These are phyloP conservation scores for Acanthurus tractus DNA, from an alignment of 2,797 vertebrate genomes.

Conservation along the genomic window DNA sequence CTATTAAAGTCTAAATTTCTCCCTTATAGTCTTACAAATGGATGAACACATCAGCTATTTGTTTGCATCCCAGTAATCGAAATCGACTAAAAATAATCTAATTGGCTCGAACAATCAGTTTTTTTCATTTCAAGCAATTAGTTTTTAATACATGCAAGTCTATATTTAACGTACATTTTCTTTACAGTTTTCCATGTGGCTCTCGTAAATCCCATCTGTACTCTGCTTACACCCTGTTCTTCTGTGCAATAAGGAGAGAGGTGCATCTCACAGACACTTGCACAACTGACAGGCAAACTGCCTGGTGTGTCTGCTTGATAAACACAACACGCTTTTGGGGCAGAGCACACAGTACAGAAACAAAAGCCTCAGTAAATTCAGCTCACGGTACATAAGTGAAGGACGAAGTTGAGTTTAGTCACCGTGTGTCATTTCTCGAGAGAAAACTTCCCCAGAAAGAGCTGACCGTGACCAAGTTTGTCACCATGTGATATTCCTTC, in stretches of 20 bases:
- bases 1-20: not conserved
- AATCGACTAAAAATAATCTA: not conserved
- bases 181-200: not conserved
- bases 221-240: not conserved
- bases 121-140: not conserved
- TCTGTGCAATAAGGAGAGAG: not conserved
- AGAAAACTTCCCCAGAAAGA: not conserved
- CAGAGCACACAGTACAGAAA: not conserved
- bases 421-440: not conserved
- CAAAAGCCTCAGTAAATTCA: not conserved
- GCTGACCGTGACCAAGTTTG: not conserved
- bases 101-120: no score
- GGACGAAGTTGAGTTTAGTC: not conserved
- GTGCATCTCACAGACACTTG: not conserved
- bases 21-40: not conserved
- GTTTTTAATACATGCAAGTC: not conserved
- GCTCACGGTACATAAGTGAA: conserved; percentile 1
- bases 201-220: not conserved
- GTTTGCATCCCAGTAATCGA: not conserved
- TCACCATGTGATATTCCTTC: conserved; percentile 1
- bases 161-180: not conserved
- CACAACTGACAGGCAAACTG: not conserved
- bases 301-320: no score
- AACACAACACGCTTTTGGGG: not conserved
- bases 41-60: not conserved